Evolutionary conservation across 2,888 invertebrate genomes (phyloP), one percentile per base, ranked within the genome.

Genomic region (Leistus spinibarbis): DNA sequence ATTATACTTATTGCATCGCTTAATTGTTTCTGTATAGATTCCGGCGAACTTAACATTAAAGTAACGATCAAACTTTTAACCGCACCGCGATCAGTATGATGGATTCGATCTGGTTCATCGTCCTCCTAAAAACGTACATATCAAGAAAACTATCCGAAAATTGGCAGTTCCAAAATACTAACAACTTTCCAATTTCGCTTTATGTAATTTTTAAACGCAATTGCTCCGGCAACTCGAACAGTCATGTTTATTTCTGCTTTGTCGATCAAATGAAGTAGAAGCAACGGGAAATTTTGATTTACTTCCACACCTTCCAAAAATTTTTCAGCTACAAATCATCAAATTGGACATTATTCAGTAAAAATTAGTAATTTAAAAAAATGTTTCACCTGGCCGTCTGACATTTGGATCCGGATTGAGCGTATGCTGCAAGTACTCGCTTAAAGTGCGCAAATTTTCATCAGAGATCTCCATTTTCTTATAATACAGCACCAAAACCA

Each of bases 1-100:
- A 99, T 98, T 23, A 97, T 95, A 79, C 96, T 95, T 56, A 99
- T 95, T 0, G 97, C 97, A 87, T 98, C 98, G 80, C 97, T 97
- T 64, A 97, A 89, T 86, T 99, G 98, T 81, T 95, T 93, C 84
- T 99, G 98, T 76, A 98, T 92, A 0, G 93, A 89, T 81, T 95
- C 93, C 0, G 97, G 96, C 24, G 96, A 95, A 80, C 93, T 93
- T 77, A 99, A 88, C 98, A 99, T 99, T 24, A 98, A 86, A 40
- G 94, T 92, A 1, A 98, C 94, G 80, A 98, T 97, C 0, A 94
- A 87, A 10, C 90, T 89, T 85, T 98, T 98, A 72, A 98, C 92
- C 0, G 93, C 89, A 10, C 86, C 86, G 65, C 98, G 88, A 86
- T 98, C 98, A 68, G 90, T 88, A 17, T 87, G 87, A 82, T 95